Conservation (phyloP, 92 coral and sea anemone species). For the Bergia sp. region DNA sequence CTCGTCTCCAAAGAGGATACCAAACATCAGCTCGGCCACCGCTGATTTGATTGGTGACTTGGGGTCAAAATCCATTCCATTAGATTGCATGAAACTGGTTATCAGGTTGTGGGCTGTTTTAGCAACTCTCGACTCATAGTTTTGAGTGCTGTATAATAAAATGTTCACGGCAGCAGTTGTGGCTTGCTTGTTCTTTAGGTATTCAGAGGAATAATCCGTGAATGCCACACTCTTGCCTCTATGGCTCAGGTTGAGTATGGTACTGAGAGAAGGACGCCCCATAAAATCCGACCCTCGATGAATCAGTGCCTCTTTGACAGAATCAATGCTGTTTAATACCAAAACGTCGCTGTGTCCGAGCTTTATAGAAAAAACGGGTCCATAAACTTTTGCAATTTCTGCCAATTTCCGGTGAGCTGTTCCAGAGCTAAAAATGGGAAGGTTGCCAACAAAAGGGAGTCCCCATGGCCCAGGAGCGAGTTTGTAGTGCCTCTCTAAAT, state of each 20-base stretch:
- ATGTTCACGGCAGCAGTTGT: conserved; percentile 42
- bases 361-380: conserved; percentile 54
- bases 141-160: conserved; percentile 3
- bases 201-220: conserved; percentile 39
- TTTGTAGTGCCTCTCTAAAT: background rate
- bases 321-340: conserved; percentile 46
- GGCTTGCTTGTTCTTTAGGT: conserved; percentile 49
- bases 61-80: conserved; percentile 31
- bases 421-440: conserved; percentile 51
- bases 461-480: conserved; percentile 63
- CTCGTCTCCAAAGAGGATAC: conserved; percentile 32
- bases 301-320: conserved; percentile 63
- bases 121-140: conserved; percentile 36
- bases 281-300: conserved; percentile 55
- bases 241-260: conserved; percentile 46
- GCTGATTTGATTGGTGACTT: conserved; percentile 26
- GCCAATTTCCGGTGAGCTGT: conserved; percentile 54
- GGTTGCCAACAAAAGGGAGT: conserved; percentile 57
- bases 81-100: conserved; percentile 1
- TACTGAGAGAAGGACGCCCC: conserved; percentile 61
- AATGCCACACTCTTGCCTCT: conserved; percentile 32
- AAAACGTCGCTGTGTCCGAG: conserved; percentile 53
- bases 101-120: background rate
- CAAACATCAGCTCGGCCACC: conserved; percentile 35
- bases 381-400: conserved; percentile 54